Conservation (phyloP, 2,888 invertebrate species). For the Horisme vitalbata region DNA sequence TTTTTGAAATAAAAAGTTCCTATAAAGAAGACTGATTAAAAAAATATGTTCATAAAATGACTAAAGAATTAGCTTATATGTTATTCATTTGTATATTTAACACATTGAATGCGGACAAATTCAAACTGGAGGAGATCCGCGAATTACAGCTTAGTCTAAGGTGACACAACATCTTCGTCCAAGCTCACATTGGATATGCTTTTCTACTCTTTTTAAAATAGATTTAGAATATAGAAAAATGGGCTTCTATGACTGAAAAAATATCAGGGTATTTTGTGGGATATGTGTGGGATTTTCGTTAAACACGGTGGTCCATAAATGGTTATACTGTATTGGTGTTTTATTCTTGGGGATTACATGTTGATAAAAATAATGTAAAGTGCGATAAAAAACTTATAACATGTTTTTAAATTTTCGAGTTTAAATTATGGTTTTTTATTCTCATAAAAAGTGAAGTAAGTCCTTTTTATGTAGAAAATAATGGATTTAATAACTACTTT, state of each 20-base stretch:
- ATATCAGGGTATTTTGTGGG: conserved; percentile 20
- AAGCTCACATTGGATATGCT: background rate
- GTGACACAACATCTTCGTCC: conserved; percentile 13
- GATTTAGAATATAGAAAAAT: background rate
- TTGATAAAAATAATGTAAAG: conserved; percentile 23
- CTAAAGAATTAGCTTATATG: too few species aligned
- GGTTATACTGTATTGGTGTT: background rate
- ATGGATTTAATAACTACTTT: conserved; percentile 11
- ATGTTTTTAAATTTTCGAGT: background rate
- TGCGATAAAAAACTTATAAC: background rate
- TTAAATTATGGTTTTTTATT: background rate
- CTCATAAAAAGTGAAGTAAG: conserved; percentile 16
- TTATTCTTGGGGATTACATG: background rate
- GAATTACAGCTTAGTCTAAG: too few species aligned
- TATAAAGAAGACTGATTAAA: too few species aligned
- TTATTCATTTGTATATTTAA: too few species aligned
- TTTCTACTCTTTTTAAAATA: background rate
- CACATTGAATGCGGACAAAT: too few species aligned
- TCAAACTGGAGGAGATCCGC: too few species aligned
- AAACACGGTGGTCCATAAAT: conserved; percentile 11
- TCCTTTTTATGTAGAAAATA: conserved; percentile 13
- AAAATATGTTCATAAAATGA: too few species aligned
- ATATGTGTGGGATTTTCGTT: conserved; percentile 15
- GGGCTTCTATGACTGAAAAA: conserved; percentile 8
- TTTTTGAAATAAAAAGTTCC: too few species aligned